A percentile compares a stretch with the other conserved stretches of the same genome.
Conservation (phyloP, 2,888 invertebrate genomes). For the Iphiclides podalirius region DNA sequence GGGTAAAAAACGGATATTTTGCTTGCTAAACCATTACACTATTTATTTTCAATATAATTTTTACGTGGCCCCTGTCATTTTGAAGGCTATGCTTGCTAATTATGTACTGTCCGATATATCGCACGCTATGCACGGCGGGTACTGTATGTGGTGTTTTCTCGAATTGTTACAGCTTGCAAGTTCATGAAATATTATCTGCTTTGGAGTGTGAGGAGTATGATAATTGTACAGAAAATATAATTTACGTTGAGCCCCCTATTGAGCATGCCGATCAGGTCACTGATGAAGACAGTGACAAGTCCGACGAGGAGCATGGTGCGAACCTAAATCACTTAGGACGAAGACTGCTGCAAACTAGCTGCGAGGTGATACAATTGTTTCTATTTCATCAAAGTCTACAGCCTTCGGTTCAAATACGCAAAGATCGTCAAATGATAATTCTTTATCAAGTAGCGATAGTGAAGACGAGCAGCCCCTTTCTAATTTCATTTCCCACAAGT, state of each 20-base stretch:
- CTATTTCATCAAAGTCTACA: constrained; percentile 8
- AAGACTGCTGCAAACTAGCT: background rate
- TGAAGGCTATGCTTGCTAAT: constrained; percentile 15
- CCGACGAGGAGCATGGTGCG: constrained; percentile 23
- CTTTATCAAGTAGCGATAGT: constrained; percentile 17
- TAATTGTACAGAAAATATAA: constrained; percentile 11
- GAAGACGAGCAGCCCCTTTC: constrained; percentile 26
- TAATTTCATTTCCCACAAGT: constrained; percentile 24
- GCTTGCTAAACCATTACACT: constrained; percentile 16
- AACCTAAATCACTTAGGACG: background rate
- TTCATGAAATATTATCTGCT: constrained; percentile 21
- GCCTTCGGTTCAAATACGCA: constrained; percentile 9
- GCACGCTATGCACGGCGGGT: constrained; percentile 21
- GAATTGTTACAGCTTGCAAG: constrained; percentile 19
- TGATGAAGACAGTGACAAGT: constrained; percentile 20
- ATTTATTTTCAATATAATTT: constrained; percentile 17
- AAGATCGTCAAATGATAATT: constrained; percentile 8
- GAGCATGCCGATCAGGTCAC: constrained; percentile 17
- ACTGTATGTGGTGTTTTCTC: constrained; percentile 17
- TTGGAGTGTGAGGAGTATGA: constrained; percentile 15
- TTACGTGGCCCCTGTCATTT: constrained; percentile 7
- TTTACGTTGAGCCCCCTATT: constrained; percentile 18
- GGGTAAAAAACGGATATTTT: constrained; percentile 14
- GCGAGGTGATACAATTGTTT: background rate
- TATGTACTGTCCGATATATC: constrained; percentile 20